A percentile compares a stretch with the other conserved stretches of the same genome.
These are phyloP conservation scores for Picathartes gymnocephalus DNA, from an alignment of 2,113 vertebrate genomes.

Conservation along the genomic window DNA sequence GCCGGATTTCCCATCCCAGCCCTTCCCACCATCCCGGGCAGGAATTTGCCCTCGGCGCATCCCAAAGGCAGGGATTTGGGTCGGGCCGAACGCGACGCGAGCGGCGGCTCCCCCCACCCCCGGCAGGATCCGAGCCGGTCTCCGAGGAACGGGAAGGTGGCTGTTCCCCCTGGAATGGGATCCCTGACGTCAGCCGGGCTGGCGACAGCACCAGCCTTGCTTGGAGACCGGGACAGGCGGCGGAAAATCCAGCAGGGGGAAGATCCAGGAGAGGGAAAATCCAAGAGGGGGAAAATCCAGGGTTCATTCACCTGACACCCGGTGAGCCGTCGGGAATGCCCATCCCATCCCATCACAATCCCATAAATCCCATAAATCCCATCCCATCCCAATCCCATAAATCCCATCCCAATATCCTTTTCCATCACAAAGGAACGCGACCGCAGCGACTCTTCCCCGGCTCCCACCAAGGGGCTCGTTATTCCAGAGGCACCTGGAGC, in stretches of 20 bases:
- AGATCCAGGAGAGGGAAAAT: neutral
- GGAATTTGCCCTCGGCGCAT: neutral
- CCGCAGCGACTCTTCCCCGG: rapidly evolving
- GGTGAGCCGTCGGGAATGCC: rapidly evolving
- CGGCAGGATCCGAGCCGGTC: neutral
- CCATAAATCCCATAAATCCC: neutral
- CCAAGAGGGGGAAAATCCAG: neutral
- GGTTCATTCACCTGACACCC: neutral
- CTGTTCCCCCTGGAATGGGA: constrained; percentile 34
- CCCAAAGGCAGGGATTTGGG: neutral
- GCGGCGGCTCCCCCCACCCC: neutral
- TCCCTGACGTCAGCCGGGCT: constrained; percentile 64
- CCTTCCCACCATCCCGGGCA: neutral
- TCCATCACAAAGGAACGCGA: rapidly evolving
- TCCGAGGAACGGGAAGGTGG: neutral
- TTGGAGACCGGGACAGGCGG: constrained; percentile 20
- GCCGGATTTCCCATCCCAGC: neutral
- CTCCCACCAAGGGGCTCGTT: neutral
- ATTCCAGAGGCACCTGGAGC: neutral
- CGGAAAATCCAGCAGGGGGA: neutral
- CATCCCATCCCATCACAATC: neutral
- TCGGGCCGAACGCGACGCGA: neutral
- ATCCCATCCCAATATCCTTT: neutral
- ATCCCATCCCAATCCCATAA: neutral
- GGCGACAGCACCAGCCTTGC: constrained; percentile 56